Evolutionary conservation across 2,797 vertebrate genomes (phyloP).

Genomic region (Macroramphosus scolopax): DNA sequence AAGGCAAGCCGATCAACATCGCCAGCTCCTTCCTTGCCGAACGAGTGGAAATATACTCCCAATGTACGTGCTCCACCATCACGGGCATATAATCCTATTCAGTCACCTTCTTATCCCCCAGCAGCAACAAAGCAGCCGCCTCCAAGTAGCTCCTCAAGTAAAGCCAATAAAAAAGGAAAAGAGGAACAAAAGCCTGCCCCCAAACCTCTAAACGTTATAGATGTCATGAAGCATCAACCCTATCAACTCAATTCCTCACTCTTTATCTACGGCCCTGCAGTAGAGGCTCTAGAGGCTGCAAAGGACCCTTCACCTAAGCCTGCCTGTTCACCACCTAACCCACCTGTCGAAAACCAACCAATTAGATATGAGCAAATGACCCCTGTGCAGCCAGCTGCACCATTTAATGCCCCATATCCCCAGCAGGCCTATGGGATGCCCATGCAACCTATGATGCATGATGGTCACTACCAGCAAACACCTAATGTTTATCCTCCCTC

Average conservation of each 20-base stretch:
- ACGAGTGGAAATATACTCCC: slow-evolving; percentile 93
- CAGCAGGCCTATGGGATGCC: slow-evolving; percentile 79
- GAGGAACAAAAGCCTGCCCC: slow-evolving; percentile 82
- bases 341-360: slow-evolving; percentile 77
- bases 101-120: slow-evolving; percentile 89
- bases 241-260: slow-evolving; percentile 94
- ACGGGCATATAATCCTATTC: slow-evolving; percentile 91
- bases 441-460: slow-evolving; percentile 68
- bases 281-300: slow-evolving; percentile 41
- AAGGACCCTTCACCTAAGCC: slow-evolving; percentile 67
- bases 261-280: slow-evolving; percentile 91
- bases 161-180: slow-evolving; percentile 85
- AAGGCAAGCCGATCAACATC: slow-evolving; percentile 83
- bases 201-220: slow-evolving; percentile 90
- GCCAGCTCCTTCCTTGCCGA: slow-evolving; percentile 89
- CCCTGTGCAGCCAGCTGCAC: slow-evolving; percentile 71
- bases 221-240: slow-evolving; percentile 98
- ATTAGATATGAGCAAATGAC: slow-evolving; percentile 69
- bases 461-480: slow-evolving; percentile 74
- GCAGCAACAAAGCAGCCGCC: slow-evolving; percentile 84
- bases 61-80: slow-evolving; percentile 94
- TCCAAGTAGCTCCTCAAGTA: slow-evolving; percentile 67
- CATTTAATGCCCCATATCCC: slow-evolving; percentile 73
- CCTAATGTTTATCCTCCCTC: slow-evolving; percentile 58
- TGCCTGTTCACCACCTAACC: slow-evolving; percentile 66